Conservation (phyloP, 2,113 vertebrate species). For the Mystacornis crossleyi region DNA sequence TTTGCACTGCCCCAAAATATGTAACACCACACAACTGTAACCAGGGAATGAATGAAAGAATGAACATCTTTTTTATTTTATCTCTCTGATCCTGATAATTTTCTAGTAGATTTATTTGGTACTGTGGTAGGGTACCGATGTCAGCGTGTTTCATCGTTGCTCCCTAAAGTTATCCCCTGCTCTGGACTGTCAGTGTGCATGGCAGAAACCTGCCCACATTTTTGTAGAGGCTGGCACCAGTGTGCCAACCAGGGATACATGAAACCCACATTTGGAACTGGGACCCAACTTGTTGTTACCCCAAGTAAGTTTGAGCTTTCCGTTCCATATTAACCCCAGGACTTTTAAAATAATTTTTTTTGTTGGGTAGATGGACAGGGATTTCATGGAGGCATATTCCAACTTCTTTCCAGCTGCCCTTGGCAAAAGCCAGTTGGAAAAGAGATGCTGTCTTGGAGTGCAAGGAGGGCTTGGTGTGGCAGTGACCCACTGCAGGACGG, state of each 20-base stretch:
- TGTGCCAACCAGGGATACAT: background rate
- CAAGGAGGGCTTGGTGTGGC: background rate
- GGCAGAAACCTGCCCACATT: background rate
- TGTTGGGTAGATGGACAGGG: background rate
- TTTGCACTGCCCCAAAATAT: background rate
- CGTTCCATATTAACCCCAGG: background rate
- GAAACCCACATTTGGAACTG: slow-evolving; percentile 53
- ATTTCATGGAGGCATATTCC: background rate
- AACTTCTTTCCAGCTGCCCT: background rate
- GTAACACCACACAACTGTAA: background rate
- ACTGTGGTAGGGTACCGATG: background rate
- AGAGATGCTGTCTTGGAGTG: background rate
- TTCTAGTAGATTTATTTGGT: background rate
- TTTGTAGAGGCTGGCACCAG: slow-evolving; percentile 40
- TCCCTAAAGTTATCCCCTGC: background rate
- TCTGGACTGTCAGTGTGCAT: background rate
- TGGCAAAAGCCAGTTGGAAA: background rate
- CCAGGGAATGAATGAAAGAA: background rate
- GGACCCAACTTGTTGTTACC: slow-evolving; percentile 46
- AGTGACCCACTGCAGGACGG: background rate
- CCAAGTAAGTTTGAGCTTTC: slow-evolving; percentile 26
- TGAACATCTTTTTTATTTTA: background rate
- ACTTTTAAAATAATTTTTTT: background rate
- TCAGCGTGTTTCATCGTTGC: background rate
- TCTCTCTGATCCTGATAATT: background rate